Evolutionary conservation across 2,888 invertebrate species (phyloP), one percentile per base, ranked within the genome.

Genomic region (Conomelus anceps): DNA sequence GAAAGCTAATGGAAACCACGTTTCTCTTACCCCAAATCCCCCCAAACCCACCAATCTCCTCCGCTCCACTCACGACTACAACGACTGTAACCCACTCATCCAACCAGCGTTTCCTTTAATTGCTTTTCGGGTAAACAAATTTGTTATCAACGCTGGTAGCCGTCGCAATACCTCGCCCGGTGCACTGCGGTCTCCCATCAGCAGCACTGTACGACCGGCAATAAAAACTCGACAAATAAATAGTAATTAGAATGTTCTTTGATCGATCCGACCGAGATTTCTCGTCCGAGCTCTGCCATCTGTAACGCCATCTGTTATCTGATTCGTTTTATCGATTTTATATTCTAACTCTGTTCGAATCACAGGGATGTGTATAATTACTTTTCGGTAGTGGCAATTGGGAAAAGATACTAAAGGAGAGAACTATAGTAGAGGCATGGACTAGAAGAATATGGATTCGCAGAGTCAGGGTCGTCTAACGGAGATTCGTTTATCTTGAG

Each of bases 81-180:
- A 63, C 63, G n/a, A 63, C 63, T n/a, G n/a, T n/a, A 20, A 20
- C n/a, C 63, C 26, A 26, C 11, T 11, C 26, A 7, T 11, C 26
- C n/a, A 63, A n/a, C n/a, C 63, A 20, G 1, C 63, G n/a, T 20
- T 63, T n/a, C 86, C 86, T 86, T 86, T 86, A 86, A 86, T 86
- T 86, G 86, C 86, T 86, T 86, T 86, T 20, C 29, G 86, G 22
- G 29, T 86, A 86, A 86, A 86, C 86, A 86, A 86, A 86, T 86
- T 86, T 86, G 86, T 86, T 86, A 86, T 86, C 86, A 63, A 13
- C n/a, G 63, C 63, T 13, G 7, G n/a, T n/a, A n/a, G n/a, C n/a
- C n/a, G n/a, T n/a, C n/a, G n/a, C n/a, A n/a, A n/a, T n/a, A n/a
- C n/a, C n/a, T n/a, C n/a, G n/a, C n/a, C 13, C 7, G 11, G n/a